A percentile compares a stretch with the other conserved stretches of the same genome.
phyloP scores from a whole-genome alignment of 2,113 vertebrate species.

The Maylandia zebra region DNA sequence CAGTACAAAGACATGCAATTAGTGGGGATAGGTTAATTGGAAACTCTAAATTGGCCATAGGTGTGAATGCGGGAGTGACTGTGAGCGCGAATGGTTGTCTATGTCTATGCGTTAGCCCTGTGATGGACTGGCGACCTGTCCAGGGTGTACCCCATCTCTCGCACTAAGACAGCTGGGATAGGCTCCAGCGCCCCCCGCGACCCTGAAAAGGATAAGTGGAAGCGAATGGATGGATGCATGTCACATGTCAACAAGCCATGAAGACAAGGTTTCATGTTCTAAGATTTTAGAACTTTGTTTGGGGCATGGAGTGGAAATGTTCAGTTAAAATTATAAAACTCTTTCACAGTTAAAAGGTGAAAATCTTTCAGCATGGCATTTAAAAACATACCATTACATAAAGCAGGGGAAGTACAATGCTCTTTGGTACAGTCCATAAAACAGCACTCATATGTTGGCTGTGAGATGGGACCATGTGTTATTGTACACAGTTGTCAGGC shows the following conservation, averaged over 20 bases:
- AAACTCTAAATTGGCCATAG: not conserved
- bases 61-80: not conserved
- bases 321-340: not conserved
- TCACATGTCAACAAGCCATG: not conserved
- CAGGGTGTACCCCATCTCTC: not conserved
- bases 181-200: not conserved
- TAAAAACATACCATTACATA: not conserved
- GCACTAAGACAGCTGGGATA: not conserved
- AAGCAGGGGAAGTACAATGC: not conserved
- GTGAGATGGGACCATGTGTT: not conserved
- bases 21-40: not conserved
- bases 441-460: not conserved
- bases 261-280: not conserved
- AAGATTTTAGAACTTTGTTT: not conserved
- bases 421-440: not conserved
- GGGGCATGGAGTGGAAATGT: not conserved
- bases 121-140: fast-evolving
- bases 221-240: not conserved
- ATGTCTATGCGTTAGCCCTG: not conserved
- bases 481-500: not conserved
- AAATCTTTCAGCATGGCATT: fast-evolving
- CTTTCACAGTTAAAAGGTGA: not conserved
- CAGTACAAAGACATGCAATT: not conserved
- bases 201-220: not conserved
- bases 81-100: not conserved